Conservation (phyloP, 2,888 invertebrate species). For the Geotrupes spiniger region DNA sequence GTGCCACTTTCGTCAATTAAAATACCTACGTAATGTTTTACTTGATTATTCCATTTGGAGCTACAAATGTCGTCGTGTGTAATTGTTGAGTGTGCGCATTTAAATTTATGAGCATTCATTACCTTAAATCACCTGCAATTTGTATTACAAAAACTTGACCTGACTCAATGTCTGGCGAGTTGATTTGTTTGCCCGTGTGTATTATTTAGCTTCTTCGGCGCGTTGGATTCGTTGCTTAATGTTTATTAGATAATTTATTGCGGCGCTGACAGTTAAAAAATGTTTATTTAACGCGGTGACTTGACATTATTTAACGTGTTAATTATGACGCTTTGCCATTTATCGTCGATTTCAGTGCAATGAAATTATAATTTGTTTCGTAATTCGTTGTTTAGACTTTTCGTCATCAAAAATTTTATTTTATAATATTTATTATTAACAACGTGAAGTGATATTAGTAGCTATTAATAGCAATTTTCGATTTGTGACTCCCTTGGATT, state of each 20-base stretch:
- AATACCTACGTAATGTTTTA: conserved; percentile 1
- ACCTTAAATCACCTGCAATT: conserved; percentile 20
- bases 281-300: conserved; percentile 14
- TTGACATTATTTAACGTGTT: conserved; percentile 16
- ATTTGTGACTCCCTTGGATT: no score
- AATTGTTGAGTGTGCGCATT: neutral
- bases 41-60: no score
- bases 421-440: no score
- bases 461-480: no score
- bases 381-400: no score
- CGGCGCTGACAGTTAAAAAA: conserved; percentile 10
- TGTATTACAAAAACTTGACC: conserved; percentile 19
- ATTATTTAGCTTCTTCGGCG: conserved; percentile 14
- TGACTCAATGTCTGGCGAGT: conserved; percentile 12
- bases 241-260: conserved; percentile 11
- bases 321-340: conserved; percentile 13
- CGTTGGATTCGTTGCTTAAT: no score
- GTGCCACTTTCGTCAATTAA: conserved; percentile 9
- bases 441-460: no score
- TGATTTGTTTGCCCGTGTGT: conserved; percentile 17
- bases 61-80: no score
- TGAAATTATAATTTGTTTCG: no score
- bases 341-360: neutral
- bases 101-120: conserved; percentile 13
- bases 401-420: no score